A percentile compares a stretch with the other conserved stretches of the same genome.
phyloP scores from a whole-genome alignment of 2,888 invertebrate species.

The Apamea anceps region DNA sequence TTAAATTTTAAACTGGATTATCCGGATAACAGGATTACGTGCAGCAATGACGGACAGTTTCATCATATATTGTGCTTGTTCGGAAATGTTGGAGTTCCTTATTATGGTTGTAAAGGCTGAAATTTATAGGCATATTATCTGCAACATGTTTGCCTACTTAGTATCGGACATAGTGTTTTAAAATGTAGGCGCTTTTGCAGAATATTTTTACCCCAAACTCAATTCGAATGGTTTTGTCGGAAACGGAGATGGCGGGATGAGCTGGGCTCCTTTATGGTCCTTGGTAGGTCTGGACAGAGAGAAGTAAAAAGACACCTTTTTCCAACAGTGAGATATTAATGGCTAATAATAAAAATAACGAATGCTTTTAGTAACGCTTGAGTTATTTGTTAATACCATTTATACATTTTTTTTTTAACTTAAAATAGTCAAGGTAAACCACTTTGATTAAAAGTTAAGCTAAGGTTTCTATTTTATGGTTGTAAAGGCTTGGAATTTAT shows the following conservation, averaged over 20 bases:
- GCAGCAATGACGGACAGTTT: constrained; percentile 61
- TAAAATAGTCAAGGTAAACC: background rate
- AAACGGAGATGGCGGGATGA: background rate
- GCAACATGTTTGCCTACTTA: background rate
- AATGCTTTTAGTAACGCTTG: background rate
- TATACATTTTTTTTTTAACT: background rate
- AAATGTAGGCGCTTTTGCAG: background rate
- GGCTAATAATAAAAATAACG: no score
- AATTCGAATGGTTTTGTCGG: background rate
- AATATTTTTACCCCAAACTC: background rate
- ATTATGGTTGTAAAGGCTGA: constrained; percentile 13
- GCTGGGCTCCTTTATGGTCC: background rate
- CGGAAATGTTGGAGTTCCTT: constrained; percentile 51
- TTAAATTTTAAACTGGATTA: constrained; percentile 75
- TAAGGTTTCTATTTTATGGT: no score
- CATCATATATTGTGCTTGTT: constrained; percentile 45
- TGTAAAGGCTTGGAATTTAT: no score
- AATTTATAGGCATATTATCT: background rate
- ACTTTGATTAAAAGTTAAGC: background rate
- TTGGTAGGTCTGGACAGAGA: background rate
- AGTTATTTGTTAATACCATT: background rate
- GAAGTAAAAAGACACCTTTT: background rate
- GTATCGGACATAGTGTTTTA: no score
- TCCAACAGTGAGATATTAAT: no score
- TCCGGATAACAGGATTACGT: constrained; percentile 68